Evolutionary conservation across 92 coral and sea anemone species (phyloP).

Genomic region (Paramuricea clavata): DNA sequence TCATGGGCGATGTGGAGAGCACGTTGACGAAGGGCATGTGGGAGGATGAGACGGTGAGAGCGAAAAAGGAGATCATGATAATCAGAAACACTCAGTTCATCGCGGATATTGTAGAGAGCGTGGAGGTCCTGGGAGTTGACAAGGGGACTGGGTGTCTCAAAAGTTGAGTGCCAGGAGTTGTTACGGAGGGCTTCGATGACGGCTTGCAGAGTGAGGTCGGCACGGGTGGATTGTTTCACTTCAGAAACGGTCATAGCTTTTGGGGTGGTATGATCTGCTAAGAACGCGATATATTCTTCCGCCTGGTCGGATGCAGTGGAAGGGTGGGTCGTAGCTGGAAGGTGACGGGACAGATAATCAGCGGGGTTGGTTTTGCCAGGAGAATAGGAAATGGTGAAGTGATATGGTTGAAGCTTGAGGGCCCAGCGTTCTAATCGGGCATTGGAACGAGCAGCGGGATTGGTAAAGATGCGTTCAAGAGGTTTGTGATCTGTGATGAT

Average conservation of each 20-base stretch:
- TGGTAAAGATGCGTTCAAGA: constrained; percentile 1
- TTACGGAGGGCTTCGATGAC: not conserved
- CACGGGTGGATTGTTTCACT: not conserved
- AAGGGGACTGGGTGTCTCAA: too few relatives aligned
- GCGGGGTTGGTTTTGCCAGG: not conserved
- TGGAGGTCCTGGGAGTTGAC: not conserved
- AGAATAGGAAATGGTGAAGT: not conserved
- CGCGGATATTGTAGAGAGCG: constrained; percentile 33
- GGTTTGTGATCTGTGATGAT: not conserved
- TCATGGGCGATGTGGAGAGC: constrained; percentile 69
- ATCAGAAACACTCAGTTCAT: constrained; percentile 54
- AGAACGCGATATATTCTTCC: not conserved
- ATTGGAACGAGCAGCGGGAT: not conserved
- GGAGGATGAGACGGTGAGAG: constrained; percentile 48
- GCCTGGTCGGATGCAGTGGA: not conserved
- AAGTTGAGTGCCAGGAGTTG: not conserved
- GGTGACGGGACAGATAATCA: not conserved
- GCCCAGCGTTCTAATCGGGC: not conserved
- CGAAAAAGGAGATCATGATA: constrained; percentile 43
- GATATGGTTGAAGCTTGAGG: constrained; percentile 3
- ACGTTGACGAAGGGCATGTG: constrained; percentile 32
- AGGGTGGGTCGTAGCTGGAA: not conserved
- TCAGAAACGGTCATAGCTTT: not conserved
- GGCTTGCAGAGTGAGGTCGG: not conserved
- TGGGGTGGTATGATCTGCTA: not conserved